Base-by-base conservation (phyloP, 1,140 invertebrate species). In the Bombus terrestris region DNA sequence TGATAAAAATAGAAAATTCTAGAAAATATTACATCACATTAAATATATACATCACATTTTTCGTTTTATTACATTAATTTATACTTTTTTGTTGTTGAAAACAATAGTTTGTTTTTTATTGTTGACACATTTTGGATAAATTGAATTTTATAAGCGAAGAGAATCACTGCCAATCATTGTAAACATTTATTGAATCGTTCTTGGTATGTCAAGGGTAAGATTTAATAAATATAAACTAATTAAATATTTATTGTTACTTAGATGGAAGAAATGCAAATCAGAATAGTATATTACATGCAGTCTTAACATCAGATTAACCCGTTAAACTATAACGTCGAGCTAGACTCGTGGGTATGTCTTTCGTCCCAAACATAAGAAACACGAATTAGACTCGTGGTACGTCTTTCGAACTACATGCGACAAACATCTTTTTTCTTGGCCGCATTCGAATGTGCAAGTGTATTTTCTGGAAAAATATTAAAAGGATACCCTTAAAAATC, bases 21-120 rank as follows among this genome's bases (percentile, higher is more conserved):
- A 9, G 9, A 25, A 4, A 37, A 15, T 10, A 37, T 3, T 32
- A 32, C 32, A 32, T 32, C 32, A 32, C 32, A 32, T 32, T 32
- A 32, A 32, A 32, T 32, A 32, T 53, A 22, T 53, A 53, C 47
- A 53, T 53, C 18, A 53, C 6, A 53, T 35, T 68, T 68, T 1
- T 37, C 1, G 2, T 39, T 39, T 71, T 39, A 25, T 71, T 28
- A 13, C 2, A 1, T 25, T 39, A 1, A 39, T 39, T 39, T 25
- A 25, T 39, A 28, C 0, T 62, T n/a, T 10, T 62, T 5, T n/a
- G 28, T n/a, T 62, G 12, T n/a, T n/a, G 28, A 62, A 13, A n/a
- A n/a, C 0, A 53, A 0, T 2, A 18, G 1, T 53, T n/a, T 62
- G 10, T 1, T 62, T 0, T n/a, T 5, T n/a, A n/a, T 22, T 6